Evolutionary conservation across 2,888 invertebrate genomes (phyloP).

Genomic region (Seira sanloemensis): DNA sequence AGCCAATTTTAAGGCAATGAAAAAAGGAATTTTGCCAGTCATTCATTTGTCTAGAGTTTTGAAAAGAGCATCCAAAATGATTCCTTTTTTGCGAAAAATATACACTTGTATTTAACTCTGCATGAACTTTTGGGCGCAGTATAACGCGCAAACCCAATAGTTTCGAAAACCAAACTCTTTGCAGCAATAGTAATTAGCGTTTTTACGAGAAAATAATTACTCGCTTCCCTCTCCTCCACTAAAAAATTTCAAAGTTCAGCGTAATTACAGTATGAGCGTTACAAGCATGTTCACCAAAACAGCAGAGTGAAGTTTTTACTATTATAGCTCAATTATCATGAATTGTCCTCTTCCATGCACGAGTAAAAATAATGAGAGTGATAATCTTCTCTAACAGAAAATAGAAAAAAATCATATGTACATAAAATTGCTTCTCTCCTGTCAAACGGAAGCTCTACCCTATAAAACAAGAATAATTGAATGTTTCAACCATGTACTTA

Average conservation of each 20-base stretch:
- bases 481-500: constrained; percentile 67
- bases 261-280: background rate
- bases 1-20: constrained; percentile 19
- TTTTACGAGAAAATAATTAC: constrained; percentile 50
- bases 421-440: constrained; percentile 28
- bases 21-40: background rate
- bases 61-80: background rate
- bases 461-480: constrained; percentile 68
- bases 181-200: constrained; percentile 35
- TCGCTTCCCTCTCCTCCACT: background rate
- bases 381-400: constrained; percentile 6
- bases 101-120: background rate
- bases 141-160: background rate
- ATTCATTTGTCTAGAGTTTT: background rate
- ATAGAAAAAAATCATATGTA: constrained; percentile 20
- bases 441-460: constrained; percentile 67
- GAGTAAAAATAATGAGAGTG: constrained; percentile 37
- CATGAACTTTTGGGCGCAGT: constrained; percentile 14
- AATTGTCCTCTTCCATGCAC: constrained; percentile 58
- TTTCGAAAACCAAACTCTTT: background rate
- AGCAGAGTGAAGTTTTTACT: constrained; percentile 10
- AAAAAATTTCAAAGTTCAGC: background rate
- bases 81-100: background rate
- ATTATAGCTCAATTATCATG: constrained; percentile 62
- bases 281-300: background rate